Base-by-base conservation (phyloP, 1,140 invertebrate species). In the Zaprionus davidi region DNA sequence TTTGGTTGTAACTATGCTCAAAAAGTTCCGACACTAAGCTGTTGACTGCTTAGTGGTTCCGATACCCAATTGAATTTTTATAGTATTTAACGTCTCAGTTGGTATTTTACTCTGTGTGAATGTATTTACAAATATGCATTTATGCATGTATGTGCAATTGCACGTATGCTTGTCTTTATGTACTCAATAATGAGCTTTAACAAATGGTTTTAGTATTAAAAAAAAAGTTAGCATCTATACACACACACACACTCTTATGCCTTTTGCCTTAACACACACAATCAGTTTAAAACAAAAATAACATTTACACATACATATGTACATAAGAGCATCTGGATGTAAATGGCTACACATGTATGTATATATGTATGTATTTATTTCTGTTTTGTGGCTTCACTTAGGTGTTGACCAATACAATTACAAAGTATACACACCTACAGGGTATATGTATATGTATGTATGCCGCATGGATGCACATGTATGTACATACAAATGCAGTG, bases 401-500 rank as follows among this genome's bases (percentile, higher is more conserved):
- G 60, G 44, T 36, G 36, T 15, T 65, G 26, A 36, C 17, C 46
- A 70, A 62, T 41, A 56, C 60, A n/a, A 28, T 24, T 36, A 9
- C 38, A 13, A 63, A 31, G 68, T 49, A 70, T 63, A 71, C 69
- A 71, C 28, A 70, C 20, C 13, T 57, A 46, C 56, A 46, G 15
- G 3, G n/a, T 44, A 17, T n/a, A 44, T 12, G 26, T 12, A 0
- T 9, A 51, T 51, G 12, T 69, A 53, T 12, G 34, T 53, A 55
- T 70, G 17, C 67, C 41, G 31, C 64, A 56, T 41, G 53, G 36
- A 60, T 36, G 20, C 58, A 53, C 36, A 38, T 41, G 17, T 36
- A 34, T 36, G 49, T 20, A 26, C 28, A 28, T 34, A 49, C 15
- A 31, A 22, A 63, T 66, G 17, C 17, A 58, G 31, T 34, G 31